These are phyloP conservation scores for Ptyas mucosa DNA, from an alignment of 2,113 vertebrate species.

Conservation along the genomic window DNA sequence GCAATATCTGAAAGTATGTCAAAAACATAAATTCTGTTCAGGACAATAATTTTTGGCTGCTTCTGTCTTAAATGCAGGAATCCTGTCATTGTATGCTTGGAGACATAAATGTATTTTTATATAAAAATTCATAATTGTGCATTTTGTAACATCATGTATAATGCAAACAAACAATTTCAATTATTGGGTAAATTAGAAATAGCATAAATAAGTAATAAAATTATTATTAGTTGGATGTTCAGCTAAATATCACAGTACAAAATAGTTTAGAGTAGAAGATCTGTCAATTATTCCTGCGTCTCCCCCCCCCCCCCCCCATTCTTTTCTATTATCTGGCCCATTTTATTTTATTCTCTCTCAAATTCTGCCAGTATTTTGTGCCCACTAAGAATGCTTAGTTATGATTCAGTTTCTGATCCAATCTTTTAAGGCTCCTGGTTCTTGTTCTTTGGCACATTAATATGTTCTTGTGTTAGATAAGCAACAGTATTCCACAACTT, in stretches of 20 bases:
- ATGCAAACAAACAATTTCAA: background rate
- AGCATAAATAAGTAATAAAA: background rate
- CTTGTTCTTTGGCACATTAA: background rate
- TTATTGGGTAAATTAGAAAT: background rate
- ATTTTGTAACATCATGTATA: background rate
- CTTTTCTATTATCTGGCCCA: background rate
- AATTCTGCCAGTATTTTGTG: background rate
- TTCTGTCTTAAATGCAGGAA: background rate
- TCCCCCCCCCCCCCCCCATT: rapidly evolving
- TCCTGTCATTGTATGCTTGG: background rate
- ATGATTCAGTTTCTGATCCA: background rate
- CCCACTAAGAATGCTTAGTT: background rate
- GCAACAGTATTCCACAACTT: background rate
- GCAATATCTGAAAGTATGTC: background rate
- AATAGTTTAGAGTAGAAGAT: background rate
- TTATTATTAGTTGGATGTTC: background rate
- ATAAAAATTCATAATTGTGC: background rate
- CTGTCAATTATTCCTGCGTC: background rate
- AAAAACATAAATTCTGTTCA: background rate
- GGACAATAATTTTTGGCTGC: background rate
- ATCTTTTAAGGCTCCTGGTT: background rate
- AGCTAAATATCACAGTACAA: background rate
- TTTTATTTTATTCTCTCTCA: background rate
- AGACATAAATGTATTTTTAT: background rate
- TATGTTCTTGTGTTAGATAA: background rate